A percentile compares a stretch with the other conserved stretches of the same genome.
phyloP scores from a whole-genome alignment of 2,113 vertebrate species.

The Laterallus jamaicensis region DNA sequence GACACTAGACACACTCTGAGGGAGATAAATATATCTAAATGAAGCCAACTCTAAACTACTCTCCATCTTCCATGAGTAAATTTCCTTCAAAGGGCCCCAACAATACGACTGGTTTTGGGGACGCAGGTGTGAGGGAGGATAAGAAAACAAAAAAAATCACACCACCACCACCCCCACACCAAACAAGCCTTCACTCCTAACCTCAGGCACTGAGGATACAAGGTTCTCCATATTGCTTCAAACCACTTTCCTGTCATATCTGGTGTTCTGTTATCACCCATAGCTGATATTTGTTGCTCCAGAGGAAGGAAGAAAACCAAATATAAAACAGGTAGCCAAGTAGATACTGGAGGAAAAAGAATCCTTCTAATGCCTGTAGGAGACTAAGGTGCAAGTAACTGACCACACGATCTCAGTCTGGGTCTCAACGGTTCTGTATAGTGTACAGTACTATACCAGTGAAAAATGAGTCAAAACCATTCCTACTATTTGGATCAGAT shows the following conservation, averaged over 20 bases:
- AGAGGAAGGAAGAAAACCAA: not conserved
- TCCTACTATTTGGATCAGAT: not conserved
- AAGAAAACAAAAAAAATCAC: not conserved
- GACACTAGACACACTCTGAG: not conserved
- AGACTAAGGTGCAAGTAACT: not conserved
- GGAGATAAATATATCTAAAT: not conserved
- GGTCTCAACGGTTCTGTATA: not conserved
- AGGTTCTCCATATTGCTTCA: not conserved
- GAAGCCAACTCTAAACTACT: not conserved
- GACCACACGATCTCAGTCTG: not conserved
- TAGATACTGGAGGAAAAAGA: not conserved
- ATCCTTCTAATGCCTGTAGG: not conserved
- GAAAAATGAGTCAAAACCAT: not conserved
- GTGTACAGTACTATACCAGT: not conserved
- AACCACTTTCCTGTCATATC: not conserved
- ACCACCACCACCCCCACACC: not conserved
- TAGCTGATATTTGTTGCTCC: not conserved
- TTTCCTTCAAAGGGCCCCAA: not conserved
- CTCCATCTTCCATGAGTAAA: not conserved
- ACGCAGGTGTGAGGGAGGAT: not conserved
- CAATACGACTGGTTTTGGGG: not conserved
- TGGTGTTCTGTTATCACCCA: not conserved
- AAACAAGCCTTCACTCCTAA: not conserved
- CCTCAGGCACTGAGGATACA: not conserved
- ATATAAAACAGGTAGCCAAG: not conserved